Percentiles rank a stretch among this genome's conserved stretches.
Evolutionary conservation across 2,797 vertebrate species (phyloP).

Genomic region (Sebastes matsubarae): DNA sequence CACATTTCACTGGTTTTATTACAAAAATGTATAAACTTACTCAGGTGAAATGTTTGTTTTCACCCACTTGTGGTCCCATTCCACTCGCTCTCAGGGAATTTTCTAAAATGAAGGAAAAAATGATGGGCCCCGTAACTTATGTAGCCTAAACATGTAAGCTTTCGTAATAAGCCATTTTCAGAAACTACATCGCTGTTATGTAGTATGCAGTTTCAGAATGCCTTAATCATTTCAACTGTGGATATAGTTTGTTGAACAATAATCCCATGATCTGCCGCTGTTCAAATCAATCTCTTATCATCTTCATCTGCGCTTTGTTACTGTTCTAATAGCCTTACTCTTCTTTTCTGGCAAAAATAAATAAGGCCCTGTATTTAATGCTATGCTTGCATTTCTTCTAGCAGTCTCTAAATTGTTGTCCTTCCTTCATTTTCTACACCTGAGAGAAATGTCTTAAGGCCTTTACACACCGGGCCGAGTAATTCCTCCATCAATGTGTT

Average conservation of each 20-base stretch:
- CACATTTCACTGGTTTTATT: not conserved
- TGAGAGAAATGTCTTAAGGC: constrained; percentile 13
- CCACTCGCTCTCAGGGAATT: not conserved
- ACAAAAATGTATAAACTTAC: not conserved
- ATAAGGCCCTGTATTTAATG: constrained; percentile 14
- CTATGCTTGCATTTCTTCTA: constrained; percentile 27
- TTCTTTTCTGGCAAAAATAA: constrained; percentile 23
- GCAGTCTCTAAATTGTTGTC: constrained; percentile 38
- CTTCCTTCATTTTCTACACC: constrained; percentile 9
- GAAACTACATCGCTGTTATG: not conserved
- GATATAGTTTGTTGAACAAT: not conserved
- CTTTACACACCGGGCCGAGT: no score
- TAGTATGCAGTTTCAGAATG: not conserved
- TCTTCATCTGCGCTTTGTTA: not conserved
- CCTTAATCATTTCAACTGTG: not conserved
- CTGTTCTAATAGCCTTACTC: not conserved
- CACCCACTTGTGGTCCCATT: not conserved
- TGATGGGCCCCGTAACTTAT: not conserved
- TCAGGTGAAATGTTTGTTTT: not conserved
- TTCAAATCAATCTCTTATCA: not conserved
- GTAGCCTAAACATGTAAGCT: not conserved
- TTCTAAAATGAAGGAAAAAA: not conserved
- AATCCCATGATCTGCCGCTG: not conserved
- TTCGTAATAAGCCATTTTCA: not conserved
- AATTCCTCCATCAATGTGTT: no score